phyloP scores from a whole-genome alignment of 2,888 invertebrate species.

The Drosophila anomalata region DNA sequence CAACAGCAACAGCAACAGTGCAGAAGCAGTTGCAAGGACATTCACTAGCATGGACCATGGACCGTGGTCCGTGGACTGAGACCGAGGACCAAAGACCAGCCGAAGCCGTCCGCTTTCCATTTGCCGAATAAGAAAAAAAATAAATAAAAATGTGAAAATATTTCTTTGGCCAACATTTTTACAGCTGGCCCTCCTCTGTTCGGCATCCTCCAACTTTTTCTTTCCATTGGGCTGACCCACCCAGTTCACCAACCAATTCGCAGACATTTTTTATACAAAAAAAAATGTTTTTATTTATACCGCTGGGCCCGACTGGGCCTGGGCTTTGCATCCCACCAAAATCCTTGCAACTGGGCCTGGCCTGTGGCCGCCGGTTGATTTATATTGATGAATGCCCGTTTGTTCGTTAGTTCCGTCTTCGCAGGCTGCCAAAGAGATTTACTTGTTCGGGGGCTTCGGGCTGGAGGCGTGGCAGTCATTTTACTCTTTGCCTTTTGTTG shows the following conservation, averaged over 20 bases:
- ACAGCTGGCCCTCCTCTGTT: conserved; percentile 39
- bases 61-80: conserved; percentile 19
- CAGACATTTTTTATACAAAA: conserved; percentile 65
- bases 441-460: conserved; percentile 53
- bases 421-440: conserved; percentile 76
- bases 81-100: conserved; percentile 16
- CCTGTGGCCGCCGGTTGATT: conserved; percentile 81
- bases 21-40: conserved; percentile 51
- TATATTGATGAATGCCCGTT: conserved; percentile 82
- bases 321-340: conserved; percentile 3
- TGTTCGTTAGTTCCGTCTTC: conserved; percentile 79
- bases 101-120: conserved; percentile 45
- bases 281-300: conserved; percentile 76
- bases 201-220: conserved; percentile 4
- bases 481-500: conserved; percentile 63
- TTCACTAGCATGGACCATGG: conserved; percentile 20
- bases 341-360: conserved; percentile 54
- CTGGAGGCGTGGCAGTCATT: conserved; percentile 52
- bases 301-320: conserved; percentile 13
- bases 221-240: conserved; percentile 24
- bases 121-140: conserved; percentile 65
- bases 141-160: conserved; percentile 68
- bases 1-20: conserved; percentile 25
- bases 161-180: conserved; percentile 77
- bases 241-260: conserved; percentile 54